Conservation (phyloP, 2,113 vertebrate genomes). For the Fulica atra region DNA sequence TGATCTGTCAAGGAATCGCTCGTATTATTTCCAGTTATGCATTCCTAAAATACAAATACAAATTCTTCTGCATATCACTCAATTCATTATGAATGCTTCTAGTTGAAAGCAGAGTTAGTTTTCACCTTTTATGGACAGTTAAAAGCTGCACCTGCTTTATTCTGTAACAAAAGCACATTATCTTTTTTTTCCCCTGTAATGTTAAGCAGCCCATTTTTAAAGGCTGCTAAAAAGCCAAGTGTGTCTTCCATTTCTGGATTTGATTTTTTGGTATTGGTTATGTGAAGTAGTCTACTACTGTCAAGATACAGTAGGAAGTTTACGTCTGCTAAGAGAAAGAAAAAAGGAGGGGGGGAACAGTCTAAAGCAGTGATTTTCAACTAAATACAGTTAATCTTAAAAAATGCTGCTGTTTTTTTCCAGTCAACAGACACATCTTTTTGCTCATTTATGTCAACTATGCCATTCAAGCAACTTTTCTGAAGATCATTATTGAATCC, state of each 20-base stretch:
- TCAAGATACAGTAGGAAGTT: background rate
- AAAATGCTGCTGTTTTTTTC: background rate
- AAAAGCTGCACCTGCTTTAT: background rate
- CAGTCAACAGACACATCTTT: background rate
- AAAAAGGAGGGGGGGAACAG: background rate
- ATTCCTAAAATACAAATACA: constrained; percentile 35
- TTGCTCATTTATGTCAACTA: background rate
- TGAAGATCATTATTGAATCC: background rate
- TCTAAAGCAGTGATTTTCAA: background rate
- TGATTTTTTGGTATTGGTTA: background rate
- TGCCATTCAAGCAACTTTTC: background rate
- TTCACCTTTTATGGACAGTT: constrained; percentile 40
- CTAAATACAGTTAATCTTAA: background rate
- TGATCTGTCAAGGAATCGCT: constrained; percentile 46
- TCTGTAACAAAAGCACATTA: background rate
- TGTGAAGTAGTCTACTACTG: background rate
- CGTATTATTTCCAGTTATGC: constrained; percentile 21
- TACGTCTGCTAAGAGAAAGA: background rate
- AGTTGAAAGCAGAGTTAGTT: background rate
- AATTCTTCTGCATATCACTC: constrained; percentile 6
- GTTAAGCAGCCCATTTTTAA: background rate
- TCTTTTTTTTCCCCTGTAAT: background rate
- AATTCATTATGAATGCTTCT: background rate
- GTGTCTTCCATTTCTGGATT: background rate
- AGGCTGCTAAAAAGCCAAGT: background rate